phyloP scores from a whole-genome alignment of 1,140 invertebrate genomes.

The Halotydeus destructor region DNA sequence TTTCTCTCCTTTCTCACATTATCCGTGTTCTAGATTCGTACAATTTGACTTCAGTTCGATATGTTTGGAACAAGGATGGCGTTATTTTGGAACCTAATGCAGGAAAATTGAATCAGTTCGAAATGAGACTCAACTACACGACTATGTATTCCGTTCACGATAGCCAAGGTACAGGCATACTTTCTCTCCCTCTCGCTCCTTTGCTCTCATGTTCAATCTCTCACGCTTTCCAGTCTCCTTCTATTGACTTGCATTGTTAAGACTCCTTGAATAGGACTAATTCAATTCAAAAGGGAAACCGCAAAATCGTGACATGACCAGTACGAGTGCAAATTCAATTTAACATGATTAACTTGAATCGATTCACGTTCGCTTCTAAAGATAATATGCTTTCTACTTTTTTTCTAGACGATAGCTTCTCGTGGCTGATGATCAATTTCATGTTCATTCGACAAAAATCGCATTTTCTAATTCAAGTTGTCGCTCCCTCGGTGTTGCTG shows the following conservation, averaged over 20 bases:
- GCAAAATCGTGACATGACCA: neutral
- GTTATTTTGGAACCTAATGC: no score
- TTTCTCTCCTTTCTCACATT: neutral
- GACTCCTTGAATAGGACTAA: neutral
- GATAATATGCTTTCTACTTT: neutral
- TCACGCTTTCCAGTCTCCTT: no score
- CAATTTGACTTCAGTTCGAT: neutral
- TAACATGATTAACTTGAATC: neutral
- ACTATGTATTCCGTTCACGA: no score
- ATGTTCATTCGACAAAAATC: neutral
- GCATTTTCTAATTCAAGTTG: neutral
- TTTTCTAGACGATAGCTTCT: neutral
- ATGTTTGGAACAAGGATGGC: neutral
- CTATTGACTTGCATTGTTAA: no score
- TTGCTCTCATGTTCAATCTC: no score
- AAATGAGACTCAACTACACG: no score
- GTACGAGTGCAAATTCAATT: neutral
- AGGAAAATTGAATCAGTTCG: no score
- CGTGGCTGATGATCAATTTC: neutral
- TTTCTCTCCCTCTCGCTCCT: no score
- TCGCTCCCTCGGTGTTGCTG: neutral
- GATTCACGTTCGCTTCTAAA: neutral
- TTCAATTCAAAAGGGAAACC: neutral
- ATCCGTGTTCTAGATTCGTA: neutral
- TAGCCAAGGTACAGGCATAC: no score